Evolutionary conservation across 2,113 vertebrate species (phyloP).

Genomic region (Cavia porcellus): DNA sequence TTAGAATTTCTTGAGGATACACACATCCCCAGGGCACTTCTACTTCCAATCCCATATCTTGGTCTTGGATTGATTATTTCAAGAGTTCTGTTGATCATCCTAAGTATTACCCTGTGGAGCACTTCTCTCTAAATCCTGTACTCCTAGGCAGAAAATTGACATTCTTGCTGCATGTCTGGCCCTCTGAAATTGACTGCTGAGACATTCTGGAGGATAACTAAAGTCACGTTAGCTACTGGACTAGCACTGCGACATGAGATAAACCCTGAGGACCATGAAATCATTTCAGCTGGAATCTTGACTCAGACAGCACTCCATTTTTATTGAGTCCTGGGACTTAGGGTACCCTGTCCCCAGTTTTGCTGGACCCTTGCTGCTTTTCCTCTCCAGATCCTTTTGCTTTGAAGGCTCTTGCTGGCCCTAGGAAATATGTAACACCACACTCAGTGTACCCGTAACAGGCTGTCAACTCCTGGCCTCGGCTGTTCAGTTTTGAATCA

Average conservation of each 20-base stretch:
- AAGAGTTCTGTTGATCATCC: neutral
- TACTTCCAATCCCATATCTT: neutral
- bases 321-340: neutral
- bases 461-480: neutral
- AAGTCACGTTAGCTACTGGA: neutral
- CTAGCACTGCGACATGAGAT: neutral
- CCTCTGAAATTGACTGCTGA: neutral
- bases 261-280: neutral
- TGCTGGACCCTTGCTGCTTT: too few relatives aligned
- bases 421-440: neutral
- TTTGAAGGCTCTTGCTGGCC: neutral
- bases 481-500: neutral
- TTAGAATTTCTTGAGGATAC: conserved; percentile 37
- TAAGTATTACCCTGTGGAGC: neutral
- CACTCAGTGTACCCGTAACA: neutral
- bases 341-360: neutral
- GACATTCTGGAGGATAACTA: neutral
- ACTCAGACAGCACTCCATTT: neutral
- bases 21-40: neutral
- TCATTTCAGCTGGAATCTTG: neutral
- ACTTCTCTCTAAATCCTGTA: neutral
- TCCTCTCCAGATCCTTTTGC: neutral
- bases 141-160: neutral
- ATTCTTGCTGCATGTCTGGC: neutral
- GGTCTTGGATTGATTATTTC: neutral